These are phyloP conservation scores for Eilema griseolum DNA, from an alignment of 2,888 invertebrate genomes.

Conservation along the genomic window DNA sequence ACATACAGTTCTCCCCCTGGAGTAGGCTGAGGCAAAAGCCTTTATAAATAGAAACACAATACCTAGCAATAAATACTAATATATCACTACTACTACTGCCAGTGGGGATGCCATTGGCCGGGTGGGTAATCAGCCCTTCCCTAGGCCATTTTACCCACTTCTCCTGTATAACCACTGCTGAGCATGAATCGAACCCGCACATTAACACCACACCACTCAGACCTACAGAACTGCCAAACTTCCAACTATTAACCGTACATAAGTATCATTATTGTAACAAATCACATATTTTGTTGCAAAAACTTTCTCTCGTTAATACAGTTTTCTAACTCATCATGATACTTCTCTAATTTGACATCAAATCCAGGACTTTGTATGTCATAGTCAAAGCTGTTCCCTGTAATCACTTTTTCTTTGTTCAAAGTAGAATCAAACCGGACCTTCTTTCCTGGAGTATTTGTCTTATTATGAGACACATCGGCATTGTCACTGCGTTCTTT, in stretches of 20 bases:
- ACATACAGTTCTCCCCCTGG: not conserved
- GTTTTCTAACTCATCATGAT: conserved; percentile 83
- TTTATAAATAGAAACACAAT: not conserved
- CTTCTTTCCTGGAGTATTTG: conserved; percentile 77
- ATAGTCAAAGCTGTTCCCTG: conserved; percentile 82
- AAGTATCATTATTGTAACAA: not conserved
- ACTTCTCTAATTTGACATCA: conserved; percentile 80
- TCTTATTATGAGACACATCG: conserved; percentile 69
- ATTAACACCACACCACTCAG: no score
- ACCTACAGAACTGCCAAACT: no score
- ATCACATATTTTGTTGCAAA: conserved; percentile 80
- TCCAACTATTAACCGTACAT: not conserved
- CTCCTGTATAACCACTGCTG: no score
- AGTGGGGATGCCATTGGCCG: no score
- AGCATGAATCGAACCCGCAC: no score
- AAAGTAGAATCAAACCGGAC: conserved; percentile 83
- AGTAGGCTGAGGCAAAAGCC: not conserved
- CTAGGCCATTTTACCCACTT: no score
- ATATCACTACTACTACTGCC: no score
- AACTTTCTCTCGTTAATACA: conserved; percentile 84
- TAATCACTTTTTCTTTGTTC: conserved; percentile 81
- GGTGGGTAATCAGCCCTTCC: no score
- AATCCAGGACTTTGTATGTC: conserved; percentile 81
- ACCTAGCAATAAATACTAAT: conserved; percentile 3
- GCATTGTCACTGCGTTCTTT: conserved; percentile 67